These are phyloP conservation scores for Coecobrya sp. DNA, from an alignment of 2,888 invertebrate species.

Conservation along the genomic window DNA sequence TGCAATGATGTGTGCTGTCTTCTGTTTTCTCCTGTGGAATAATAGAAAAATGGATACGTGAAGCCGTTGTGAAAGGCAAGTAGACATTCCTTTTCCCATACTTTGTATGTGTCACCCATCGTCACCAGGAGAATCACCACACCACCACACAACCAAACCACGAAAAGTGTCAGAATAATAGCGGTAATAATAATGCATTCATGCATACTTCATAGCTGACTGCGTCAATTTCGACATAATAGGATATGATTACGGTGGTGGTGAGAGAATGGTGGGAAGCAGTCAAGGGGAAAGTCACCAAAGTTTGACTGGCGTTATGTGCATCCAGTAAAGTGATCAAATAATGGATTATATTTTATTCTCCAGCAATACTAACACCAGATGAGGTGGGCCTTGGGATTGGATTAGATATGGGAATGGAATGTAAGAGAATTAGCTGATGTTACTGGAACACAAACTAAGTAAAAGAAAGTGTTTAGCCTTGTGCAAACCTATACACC, in stretches of 20 bases:
- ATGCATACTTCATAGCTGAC: constrained; percentile 51
- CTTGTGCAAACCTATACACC: no score
- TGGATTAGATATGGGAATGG: not conserved
- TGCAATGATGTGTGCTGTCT: constrained; percentile 11
- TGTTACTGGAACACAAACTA: not conserved
- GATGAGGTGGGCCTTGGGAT: not conserved
- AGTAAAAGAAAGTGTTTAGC: no score
- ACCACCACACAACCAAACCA: not conserved
- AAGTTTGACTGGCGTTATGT: constrained; percentile 28
- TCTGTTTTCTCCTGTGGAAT: not conserved
- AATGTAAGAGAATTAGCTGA: not conserved
- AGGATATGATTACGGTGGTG: constrained; percentile 17
- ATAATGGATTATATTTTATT: constrained; percentile 50
- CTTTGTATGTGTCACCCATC: constrained; percentile 17
- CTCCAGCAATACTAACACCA: not conserved
- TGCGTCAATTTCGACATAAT: constrained; percentile 48
- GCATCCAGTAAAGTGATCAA: constrained; percentile 43
- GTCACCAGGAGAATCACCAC: not conserved
- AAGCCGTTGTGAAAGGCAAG: not conserved
- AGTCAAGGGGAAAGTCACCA: constrained; percentile 39
- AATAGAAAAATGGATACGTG: not conserved
- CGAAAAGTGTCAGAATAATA: constrained; percentile 45
- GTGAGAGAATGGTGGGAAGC: not conserved
- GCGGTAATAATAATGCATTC: constrained; percentile 53
- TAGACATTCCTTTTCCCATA: constrained; percentile 1